phyloP scores from a whole-genome alignment of 2,113 vertebrate genomes.

The Nyctibius bracteatus region DNA sequence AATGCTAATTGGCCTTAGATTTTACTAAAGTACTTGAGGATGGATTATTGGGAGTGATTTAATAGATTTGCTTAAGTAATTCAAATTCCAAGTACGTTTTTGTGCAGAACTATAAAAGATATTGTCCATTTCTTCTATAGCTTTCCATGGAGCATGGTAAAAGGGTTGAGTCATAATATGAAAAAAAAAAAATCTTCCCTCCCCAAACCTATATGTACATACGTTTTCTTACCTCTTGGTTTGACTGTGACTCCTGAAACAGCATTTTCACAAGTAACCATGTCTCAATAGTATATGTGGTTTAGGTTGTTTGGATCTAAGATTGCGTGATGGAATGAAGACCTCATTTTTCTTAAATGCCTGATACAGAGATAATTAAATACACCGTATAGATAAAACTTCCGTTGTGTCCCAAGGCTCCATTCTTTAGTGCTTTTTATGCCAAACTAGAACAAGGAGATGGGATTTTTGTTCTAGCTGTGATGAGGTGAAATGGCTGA shows the following conservation, averaged over 20 bases:
- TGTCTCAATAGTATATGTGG: background rate
- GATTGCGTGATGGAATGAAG: background rate
- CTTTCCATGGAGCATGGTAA: background rate
- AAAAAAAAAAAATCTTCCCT: background rate
- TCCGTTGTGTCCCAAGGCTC: background rate
- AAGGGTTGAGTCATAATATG: background rate
- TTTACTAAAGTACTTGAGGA: background rate
- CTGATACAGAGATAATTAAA: background rate
- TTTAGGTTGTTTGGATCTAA: background rate
- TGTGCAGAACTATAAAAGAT: background rate
- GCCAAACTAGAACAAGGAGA: background rate
- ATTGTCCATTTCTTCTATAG: background rate
- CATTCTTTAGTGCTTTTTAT: background rate
- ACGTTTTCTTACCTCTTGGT: background rate
- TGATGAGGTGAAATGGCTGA: background rate
- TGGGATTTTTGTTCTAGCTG: background rate
- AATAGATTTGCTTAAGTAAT: background rate
- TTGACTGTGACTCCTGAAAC: background rate
- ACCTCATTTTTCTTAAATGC: background rate
- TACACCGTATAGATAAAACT: background rate
- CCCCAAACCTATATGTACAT: rapidly evolving
- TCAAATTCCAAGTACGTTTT: background rate
- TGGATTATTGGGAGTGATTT: background rate
- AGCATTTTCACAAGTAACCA: background rate
- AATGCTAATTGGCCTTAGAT: background rate